A percentile compares a stretch with the other conserved stretches of the same genome.
Conservation (phyloP, 2,113 vertebrate species). For the Strigops habroptila region DNA sequence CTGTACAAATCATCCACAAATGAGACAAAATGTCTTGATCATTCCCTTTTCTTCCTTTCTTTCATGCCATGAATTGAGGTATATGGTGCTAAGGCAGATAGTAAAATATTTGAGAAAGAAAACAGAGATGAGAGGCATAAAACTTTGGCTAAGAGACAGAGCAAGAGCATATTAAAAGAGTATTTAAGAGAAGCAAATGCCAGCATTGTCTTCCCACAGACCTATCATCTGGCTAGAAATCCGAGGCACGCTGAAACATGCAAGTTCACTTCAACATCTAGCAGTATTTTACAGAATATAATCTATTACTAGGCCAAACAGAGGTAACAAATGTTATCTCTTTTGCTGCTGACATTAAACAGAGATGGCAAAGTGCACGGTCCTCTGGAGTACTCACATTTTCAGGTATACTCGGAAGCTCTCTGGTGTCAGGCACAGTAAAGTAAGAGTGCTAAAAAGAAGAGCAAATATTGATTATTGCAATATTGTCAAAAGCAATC, state of each 20-base stretch:
- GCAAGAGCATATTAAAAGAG: slow-evolving; percentile 9
- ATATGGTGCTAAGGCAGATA: not conserved
- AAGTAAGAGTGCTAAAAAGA: slow-evolving; percentile 90
- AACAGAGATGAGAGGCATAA: not conserved
- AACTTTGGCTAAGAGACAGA: not conserved
- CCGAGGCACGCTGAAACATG: not conserved
- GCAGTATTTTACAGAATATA: not conserved
- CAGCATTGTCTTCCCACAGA: slow-evolving; percentile 12
- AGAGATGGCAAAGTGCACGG: not conserved
- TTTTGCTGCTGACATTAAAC: not conserved
- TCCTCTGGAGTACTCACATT: slow-evolving; percentile 83
- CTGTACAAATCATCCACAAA: slow-evolving; percentile 22
- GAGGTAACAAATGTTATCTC: not conserved
- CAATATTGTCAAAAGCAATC: not conserved
- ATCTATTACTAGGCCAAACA: not conserved
- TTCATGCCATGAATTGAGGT: not conserved
- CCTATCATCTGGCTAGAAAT: not conserved
- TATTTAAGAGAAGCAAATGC: not conserved
- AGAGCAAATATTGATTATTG: slow-evolving; percentile 31
- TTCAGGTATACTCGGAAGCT: slow-evolving; percentile 96
- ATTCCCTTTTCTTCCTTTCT: not conserved
- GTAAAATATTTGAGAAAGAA: not conserved
- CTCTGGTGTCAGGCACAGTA: slow-evolving; percentile 89
- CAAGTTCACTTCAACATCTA: not conserved
- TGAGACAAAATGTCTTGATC: not conserved